These are phyloP conservation scores for Drosophila borealis DNA, from an alignment of 2,888 invertebrate species.

Conservation along the genomic window DNA sequence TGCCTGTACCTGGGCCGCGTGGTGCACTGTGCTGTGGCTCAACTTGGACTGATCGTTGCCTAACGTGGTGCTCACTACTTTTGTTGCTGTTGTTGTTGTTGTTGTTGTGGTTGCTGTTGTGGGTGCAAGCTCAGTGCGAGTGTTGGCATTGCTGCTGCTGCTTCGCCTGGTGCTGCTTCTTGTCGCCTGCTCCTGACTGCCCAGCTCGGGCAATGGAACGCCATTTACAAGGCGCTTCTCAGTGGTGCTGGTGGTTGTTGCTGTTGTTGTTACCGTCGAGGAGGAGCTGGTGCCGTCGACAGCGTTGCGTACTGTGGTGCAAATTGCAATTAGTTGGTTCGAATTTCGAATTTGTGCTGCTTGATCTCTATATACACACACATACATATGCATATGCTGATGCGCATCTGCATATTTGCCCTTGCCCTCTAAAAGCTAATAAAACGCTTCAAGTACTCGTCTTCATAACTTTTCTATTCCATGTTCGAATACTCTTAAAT, in stretches of 20 bases:
- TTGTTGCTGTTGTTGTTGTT: conserved; percentile 36
- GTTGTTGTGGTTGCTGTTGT: conserved; percentile 23
- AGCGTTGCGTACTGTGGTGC: conserved; percentile 67
- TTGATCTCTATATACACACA: neutral
- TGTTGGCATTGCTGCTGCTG: no score
- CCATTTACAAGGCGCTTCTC: conserved; percentile 20
- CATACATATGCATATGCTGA: conserved; percentile 3
- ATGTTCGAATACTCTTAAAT: no score
- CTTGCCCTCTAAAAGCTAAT: conserved; percentile 4
- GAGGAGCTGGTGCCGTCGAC: conserved; percentile 41
- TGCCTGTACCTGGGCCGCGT: conserved; percentile 57
- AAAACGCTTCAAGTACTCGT: conserved; percentile 23
- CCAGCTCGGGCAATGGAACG: neutral
- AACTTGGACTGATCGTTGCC: conserved; percentile 31
- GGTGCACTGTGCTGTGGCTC: conserved; percentile 53
- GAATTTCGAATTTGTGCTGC: neutral
- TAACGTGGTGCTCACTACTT: conserved; percentile 19
- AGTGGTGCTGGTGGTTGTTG: conserved; percentile 50
- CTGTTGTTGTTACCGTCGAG: conserved; percentile 33
- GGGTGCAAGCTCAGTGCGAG: conserved; percentile 25
- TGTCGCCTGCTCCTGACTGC: neutral
- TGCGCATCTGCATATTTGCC: neutral
- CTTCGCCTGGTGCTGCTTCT: conserved; percentile 18
- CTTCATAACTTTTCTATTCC: neutral
- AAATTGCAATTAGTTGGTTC: conserved; percentile 6